phyloP scores from a whole-genome alignment of 1,140 invertebrate species.

The Dreissena polymorpha region DNA sequence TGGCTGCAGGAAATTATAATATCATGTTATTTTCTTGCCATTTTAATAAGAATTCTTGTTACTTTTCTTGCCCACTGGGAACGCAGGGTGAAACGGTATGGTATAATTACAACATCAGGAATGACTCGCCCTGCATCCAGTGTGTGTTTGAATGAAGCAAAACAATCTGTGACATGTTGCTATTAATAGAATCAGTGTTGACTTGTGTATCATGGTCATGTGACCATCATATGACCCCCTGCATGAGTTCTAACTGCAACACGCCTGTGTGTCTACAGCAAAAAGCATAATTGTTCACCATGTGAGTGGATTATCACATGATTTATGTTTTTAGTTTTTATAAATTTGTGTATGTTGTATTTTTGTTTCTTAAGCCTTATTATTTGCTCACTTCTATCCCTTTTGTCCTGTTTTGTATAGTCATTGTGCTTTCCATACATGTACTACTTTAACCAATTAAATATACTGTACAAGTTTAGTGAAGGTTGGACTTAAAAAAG shows the following conservation, averaged over 20 bases:
- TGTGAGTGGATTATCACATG: neutral
- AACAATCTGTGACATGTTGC: constrained; percentile 44
- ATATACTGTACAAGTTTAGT: no score
- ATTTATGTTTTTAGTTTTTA: neutral
- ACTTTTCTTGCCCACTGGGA: neutral
- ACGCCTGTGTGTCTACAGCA: neutral
- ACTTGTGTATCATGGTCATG: constrained; percentile 22
- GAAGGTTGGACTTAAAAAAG: no score
- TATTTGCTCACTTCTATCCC: no score
- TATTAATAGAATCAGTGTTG: constrained; percentile 42
- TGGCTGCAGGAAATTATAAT: neutral
- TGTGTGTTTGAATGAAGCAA: constrained; percentile 27
- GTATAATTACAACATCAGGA: constrained; percentile 33
- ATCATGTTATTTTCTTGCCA: constrained; percentile 1
- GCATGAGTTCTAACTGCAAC: constrained; percentile 52
- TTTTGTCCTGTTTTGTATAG: no score
- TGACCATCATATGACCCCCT: constrained; percentile 52
- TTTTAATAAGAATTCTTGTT: neutral
- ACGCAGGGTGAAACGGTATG: constrained; percentile 47
- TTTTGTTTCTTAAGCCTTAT: no score
- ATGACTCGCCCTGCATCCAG: constrained; percentile 27
- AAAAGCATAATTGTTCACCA: neutral
- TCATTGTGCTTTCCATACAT: no score
- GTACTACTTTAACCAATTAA: no score
- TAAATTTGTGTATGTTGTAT: no score